These are phyloP conservation scores for Phasia obesa DNA, from an alignment of 2,888 invertebrate genomes.

Conservation along the genomic window DNA sequence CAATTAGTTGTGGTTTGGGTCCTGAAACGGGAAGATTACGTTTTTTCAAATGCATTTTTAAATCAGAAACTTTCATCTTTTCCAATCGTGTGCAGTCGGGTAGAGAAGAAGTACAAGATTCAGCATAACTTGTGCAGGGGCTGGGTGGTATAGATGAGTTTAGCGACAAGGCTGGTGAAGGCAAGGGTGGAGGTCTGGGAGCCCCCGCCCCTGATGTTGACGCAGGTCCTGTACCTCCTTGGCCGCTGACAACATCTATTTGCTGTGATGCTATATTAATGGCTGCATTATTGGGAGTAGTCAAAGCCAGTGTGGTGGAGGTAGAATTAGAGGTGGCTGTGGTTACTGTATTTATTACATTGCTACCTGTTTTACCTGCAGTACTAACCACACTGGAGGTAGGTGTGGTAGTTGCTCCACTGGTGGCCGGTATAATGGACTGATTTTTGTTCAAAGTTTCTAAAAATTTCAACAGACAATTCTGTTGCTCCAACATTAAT, in stretches of 20 bases:
- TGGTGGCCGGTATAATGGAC: conserved; percentile 87
- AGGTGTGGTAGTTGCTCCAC: conserved; percentile 60
- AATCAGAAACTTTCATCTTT: conserved; percentile 97
- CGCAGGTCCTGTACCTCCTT: conserved; percentile 32
- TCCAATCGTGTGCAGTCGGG: conserved; percentile 88
- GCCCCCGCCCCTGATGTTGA: conserved; percentile 74
- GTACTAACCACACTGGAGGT: conserved; percentile 46
- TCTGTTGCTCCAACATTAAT: conserved; percentile 94
- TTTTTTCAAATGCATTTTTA: conserved; percentile 96
- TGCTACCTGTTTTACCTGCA: conserved; percentile 64
- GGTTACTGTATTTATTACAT: conserved; percentile 76
- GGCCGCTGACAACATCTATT: conserved; percentile 18
- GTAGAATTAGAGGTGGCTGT: conserved; percentile 66
- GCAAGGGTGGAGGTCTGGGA: conserved; percentile 82
- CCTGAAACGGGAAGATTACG: conserved; percentile 97
- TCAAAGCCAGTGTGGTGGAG: conserved; percentile 48
- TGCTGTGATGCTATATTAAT: too few relatives aligned
- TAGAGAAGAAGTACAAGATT: conserved; percentile 76
- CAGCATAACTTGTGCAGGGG: conserved; percentile 80
- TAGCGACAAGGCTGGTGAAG: conserved; percentile 84
- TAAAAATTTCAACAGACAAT: conserved; percentile 93
- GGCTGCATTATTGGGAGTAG: conserved; percentile 37
- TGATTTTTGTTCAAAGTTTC: conserved; percentile 91
- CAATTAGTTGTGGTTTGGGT: conserved; percentile 96
- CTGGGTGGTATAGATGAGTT: conserved; percentile 82